A percentile compares a stretch with the other conserved stretches of the same genome.
Evolutionary conservation across 1,140 invertebrate species (phyloP).

Genomic region (Bathynomus jamesi): DNA sequence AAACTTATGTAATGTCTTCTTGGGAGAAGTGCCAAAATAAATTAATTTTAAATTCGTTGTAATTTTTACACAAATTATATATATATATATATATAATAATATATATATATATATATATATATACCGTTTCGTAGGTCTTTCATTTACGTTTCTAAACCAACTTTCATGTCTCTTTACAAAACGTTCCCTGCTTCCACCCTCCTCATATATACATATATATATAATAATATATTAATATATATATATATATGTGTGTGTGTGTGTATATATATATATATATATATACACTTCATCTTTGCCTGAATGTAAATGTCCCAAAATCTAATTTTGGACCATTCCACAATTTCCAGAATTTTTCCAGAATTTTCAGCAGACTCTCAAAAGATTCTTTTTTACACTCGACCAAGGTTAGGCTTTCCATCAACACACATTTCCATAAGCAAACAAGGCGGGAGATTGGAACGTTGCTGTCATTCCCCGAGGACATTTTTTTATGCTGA

Average conservation of each 20-base stretch:
- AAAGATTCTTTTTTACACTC: neutral
- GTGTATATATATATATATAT: neutral
- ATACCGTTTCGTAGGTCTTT: neutral
- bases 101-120: constrained; percentile 2
- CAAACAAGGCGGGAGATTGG: neutral
- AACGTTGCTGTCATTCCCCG: neutral
- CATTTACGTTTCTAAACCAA: no score
- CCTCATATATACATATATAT: no score
- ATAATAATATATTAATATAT: neutral
- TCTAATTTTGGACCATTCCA: neutral
- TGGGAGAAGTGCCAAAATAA: no score
- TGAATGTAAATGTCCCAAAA: neutral
- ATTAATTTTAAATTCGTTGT: no score
- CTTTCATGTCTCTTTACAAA: no score
- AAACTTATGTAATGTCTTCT: no score
- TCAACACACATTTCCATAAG: neutral
- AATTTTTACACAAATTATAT: neutral
- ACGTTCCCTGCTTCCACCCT: no score
- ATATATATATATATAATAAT: neutral
- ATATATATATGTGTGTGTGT: neutral
- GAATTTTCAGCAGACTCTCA: neutral
- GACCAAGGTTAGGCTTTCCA: neutral
- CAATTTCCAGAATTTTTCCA: neutral
- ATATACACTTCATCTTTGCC: neutral
- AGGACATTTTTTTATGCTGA: neutral